A percentile compares a stretch with the other conserved stretches of the same genome.
phyloP scores from a whole-genome alignment of 2,797 vertebrate genomes.

The Numenius phaeopus region DNA sequence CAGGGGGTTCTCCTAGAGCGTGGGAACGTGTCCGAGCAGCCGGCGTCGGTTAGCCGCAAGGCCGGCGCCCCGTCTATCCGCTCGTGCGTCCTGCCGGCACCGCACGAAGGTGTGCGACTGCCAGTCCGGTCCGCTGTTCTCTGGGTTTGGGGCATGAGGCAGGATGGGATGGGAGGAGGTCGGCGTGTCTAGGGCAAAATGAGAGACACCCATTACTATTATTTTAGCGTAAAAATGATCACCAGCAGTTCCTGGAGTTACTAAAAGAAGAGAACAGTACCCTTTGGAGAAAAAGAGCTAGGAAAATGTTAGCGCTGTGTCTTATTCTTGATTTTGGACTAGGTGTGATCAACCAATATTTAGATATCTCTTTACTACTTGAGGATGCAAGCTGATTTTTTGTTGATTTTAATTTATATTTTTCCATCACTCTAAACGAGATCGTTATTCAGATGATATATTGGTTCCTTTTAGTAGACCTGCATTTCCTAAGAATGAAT shows the following conservation, averaged over 20 bases:
- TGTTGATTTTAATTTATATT: not conserved
- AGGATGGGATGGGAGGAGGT: not conserved
- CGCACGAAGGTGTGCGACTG: not conserved
- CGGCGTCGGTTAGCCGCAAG: not conserved
- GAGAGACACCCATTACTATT: not conserved
- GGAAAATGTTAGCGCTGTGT: not conserved
- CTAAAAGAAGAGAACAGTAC: slow-evolving; percentile 15
- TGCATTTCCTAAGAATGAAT: slow-evolving; percentile 42
- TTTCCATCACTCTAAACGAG: not conserved
- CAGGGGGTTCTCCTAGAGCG: not conserved
- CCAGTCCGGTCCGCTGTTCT: not conserved
- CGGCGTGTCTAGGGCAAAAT: slow-evolving; percentile 24
- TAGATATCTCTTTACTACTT: not conserved
- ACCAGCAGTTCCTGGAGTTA: not conserved
- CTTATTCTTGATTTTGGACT: slow-evolving; percentile 11
- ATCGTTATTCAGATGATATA: not conserved
- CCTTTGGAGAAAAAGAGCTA: not conserved
- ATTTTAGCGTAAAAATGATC: slow-evolving; percentile 4
- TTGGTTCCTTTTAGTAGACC: not conserved
- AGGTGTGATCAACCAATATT: not conserved
- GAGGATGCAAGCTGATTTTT: not conserved
- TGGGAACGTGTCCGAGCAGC: not conserved
- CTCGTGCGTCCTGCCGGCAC: not conserved
- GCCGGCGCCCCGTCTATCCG: not conserved
- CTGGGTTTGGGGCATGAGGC: not conserved